A percentile compares a stretch with the other conserved stretches of the same genome.
Conservation (phyloP, 2,113 vertebrate species). For the Camelus bactrianus region DNA sequence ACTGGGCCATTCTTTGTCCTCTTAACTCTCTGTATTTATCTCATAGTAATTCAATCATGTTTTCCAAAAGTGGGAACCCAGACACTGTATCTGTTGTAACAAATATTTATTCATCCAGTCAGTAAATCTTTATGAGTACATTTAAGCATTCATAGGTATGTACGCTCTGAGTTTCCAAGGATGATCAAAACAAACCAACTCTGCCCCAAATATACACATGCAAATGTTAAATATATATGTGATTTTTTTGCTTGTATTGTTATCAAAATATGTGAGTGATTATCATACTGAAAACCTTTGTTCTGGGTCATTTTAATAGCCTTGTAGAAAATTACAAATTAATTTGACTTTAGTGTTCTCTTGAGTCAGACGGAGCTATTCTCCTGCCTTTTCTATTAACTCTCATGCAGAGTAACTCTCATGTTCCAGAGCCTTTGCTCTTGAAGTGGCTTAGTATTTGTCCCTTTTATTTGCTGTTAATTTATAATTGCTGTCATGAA, state of each 20-base stretch:
- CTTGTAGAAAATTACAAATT: slow-evolving; percentile 39
- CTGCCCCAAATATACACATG: background rate
- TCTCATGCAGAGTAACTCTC: background rate
- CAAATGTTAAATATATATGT: background rate
- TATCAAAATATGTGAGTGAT: background rate
- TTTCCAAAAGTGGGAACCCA: background rate
- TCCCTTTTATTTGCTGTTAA: background rate
- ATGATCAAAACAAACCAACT: background rate
- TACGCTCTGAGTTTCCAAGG: background rate
- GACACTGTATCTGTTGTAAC: background rate
- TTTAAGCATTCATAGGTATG: background rate
- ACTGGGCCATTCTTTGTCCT: background rate
- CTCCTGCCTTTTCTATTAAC: background rate
- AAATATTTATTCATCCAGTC: slow-evolving; percentile 44
- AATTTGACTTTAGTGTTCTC: background rate
- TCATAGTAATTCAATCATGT: background rate
- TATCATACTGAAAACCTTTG: background rate
- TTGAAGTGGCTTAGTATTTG: background rate
- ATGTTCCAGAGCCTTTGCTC: background rate
- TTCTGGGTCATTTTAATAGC: background rate
- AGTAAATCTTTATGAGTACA: slow-evolving; percentile 26
- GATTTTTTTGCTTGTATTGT: background rate
- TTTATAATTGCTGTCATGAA: background rate
- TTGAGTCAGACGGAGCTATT: background rate
- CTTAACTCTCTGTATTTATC: background rate